Evolutionary conservation across 2,888 invertebrate genomes (phyloP), one percentile per base, ranked within the genome.

Genomic region (Drosophila aldrichi): DNA sequence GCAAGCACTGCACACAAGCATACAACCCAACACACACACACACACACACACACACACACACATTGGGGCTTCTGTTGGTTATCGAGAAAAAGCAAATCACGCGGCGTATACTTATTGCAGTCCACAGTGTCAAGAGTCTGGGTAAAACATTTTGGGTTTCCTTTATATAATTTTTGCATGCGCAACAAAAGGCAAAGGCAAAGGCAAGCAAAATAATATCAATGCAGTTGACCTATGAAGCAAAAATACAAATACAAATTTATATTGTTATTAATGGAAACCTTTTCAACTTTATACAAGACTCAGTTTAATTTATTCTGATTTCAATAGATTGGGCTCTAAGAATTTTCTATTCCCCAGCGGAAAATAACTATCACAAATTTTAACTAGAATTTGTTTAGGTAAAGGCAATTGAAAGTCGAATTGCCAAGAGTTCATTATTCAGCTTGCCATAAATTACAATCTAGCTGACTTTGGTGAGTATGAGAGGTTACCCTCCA

Each of bases 1-100:
- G 81, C 74, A 61, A 67, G 72, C 65, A 62, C 61, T 86, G 79
- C 81, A 60, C 12, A 38, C 32, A 68, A 14, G 46, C 48, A 55
- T 25, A 59, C 62, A 41, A 46, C 57, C 52, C 55, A 41, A 46
- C 20, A 70, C 36, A 43, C 32, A 69, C 36, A 32, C 32, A 32
- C 36, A 12, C 14, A 34, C 34, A 49, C 18, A 70, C 32, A 43
- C 32, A 67, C 48, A 52, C 16, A 32, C 29, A 66, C 9, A 40
- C 29, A 48, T 34, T 34, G 38, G 29, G 40, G 46, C 49, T 56
- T 57, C 62, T 43, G 44, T 48, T 60, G 63, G 51, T 16, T 60
- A 46, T 34, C 14, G 32, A n/a, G 36, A 12, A 57, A 65, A 52
- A 62, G 62, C 10, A 36, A 54, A 66, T 57, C 48, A 59, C 57